A percentile compares a stretch with the other conserved stretches of the same genome.
phyloP scores from a whole-genome alignment of 2,888 invertebrate genomes.

The Pteria penguin region DNA sequence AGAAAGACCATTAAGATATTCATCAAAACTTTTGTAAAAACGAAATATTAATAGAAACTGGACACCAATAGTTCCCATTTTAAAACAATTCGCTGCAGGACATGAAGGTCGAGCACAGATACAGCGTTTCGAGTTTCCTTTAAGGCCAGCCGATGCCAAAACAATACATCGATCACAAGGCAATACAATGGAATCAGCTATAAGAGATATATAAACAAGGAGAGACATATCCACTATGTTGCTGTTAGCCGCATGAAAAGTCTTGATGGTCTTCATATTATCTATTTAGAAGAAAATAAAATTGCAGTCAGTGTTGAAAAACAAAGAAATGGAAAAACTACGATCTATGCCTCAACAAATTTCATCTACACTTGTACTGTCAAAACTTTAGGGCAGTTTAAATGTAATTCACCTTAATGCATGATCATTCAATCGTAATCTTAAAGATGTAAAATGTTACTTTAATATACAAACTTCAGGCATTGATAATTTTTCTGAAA shows the following conservation, averaged over 20 bases:
- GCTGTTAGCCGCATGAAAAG: constrained; percentile 44
- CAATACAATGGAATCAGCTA: constrained; percentile 41
- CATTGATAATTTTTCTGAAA: constrained; percentile 9
- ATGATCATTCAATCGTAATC: constrained; percentile 26
- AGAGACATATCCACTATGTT: constrained; percentile 52
- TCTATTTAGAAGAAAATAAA: constrained; percentile 43
- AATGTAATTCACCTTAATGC: constrained; percentile 45
- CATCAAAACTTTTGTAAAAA: constrained; percentile 17
- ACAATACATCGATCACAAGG: constrained; percentile 49
- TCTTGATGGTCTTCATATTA: constrained; percentile 38
- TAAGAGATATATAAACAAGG: constrained; percentile 43
- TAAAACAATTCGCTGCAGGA: constrained; percentile 35
- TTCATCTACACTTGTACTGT: no score
- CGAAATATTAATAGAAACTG: constrained; percentile 19
- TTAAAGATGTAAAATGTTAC: constrained; percentile 7
- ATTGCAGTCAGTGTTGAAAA: constrained; percentile 32
- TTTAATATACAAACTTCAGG: neutral
- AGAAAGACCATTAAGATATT: constrained; percentile 32
- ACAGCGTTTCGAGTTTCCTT: constrained; percentile 49
- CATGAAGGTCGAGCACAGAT: constrained; percentile 34
- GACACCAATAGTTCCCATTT: constrained; percentile 40
- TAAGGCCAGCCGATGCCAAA: constrained; percentile 46
- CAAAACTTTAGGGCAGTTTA: no score
- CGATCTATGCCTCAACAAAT: constrained; percentile 13
- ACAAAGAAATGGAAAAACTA: constrained; percentile 40